These are phyloP conservation scores for Caenorhabditis remanei DNA, from an alignment of 1,140 invertebrate genomes.

Conservation along the genomic window DNA sequence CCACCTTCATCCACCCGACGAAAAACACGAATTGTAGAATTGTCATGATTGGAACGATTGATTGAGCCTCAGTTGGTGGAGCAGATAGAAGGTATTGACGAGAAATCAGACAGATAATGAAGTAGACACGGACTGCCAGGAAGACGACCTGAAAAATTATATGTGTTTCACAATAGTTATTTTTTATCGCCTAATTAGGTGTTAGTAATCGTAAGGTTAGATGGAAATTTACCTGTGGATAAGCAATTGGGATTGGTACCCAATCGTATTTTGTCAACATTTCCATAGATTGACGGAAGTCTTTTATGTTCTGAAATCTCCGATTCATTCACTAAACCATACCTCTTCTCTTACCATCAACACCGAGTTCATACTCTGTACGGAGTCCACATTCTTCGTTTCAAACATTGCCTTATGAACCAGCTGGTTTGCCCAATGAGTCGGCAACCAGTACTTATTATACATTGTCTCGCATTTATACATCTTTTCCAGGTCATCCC, in stretches of 20 bases:
- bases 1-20: slow-evolving; percentile 58
- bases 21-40: slow-evolving; percentile 55
- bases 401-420: slow-evolving; percentile 31
- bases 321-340: no score
- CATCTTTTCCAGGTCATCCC: slow-evolving; percentile 67
- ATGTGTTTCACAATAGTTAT: no score
- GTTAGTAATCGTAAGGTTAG: no score
- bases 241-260: slow-evolving; percentile 75
- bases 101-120: slow-evolving; percentile 69
- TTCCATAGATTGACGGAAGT: slow-evolving; percentile 72
- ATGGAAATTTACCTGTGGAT: slow-evolving; percentile 74
- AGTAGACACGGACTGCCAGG: slow-evolving; percentile 71
- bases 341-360: slow-evolving; percentile 14
- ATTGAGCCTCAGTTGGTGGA: slow-evolving; percentile 15
- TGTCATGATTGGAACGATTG: slow-evolving; percentile 55
- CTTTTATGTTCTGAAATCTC: slow-evolving; percentile 72
- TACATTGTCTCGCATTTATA: slow-evolving; percentile 68
- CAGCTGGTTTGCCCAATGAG: slow-evolving; percentile 70
- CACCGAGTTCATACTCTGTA: neutral
- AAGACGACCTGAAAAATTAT: no score
- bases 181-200: no score
- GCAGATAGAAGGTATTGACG: slow-evolving; percentile 67
- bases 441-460: slow-evolving; percentile 74
- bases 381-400: slow-evolving; percentile 8
- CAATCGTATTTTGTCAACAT: slow-evolving; percentile 75